A percentile compares a stretch with the other conserved stretches of the same genome.
Conservation (phyloP, 64 coral and sea anemone genomes). For the Dendrophyllia cribrosa region DNA sequence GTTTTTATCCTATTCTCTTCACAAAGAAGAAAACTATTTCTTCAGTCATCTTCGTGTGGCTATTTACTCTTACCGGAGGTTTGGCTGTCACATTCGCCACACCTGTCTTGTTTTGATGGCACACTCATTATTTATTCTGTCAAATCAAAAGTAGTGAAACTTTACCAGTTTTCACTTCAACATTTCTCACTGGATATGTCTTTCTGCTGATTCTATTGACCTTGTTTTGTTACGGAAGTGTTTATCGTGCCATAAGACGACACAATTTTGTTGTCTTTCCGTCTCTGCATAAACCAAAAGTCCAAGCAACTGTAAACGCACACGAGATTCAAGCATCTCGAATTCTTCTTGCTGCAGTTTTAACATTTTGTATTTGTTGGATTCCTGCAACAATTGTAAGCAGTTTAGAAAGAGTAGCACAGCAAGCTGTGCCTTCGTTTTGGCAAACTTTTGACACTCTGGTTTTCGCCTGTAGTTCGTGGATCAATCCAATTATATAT, state of each 20-base stretch:
- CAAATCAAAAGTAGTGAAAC: not conserved
- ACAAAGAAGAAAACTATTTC: not conserved
- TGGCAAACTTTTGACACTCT: not conserved
- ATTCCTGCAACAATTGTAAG: not conserved
- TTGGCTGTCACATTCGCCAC: not conserved
- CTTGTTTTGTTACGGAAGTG: not conserved
- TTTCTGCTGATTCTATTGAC: not conserved
- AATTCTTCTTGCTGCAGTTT: not conserved
- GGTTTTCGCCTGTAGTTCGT: not conserved
- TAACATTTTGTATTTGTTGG: not conserved
- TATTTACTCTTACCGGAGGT: not conserved
- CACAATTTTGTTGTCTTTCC: not conserved
- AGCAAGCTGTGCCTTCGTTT: not conserved
- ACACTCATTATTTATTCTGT: not conserved
- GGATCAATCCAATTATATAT: not conserved
- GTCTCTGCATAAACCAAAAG: not conserved
- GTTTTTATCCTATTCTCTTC: constrained; percentile 16
- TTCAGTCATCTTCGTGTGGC: not conserved
- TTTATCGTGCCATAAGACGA: not conserved
- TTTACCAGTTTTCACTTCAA: too few relatives aligned
- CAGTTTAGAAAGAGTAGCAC: not conserved
- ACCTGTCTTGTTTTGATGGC: not conserved
- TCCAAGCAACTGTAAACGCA: not conserved
- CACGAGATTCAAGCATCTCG: not conserved
- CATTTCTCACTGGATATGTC: too few relatives aligned